Evolutionary conservation across 2,797 vertebrate species (phyloP).

Genomic region (Spinus olivaceus): DNA sequence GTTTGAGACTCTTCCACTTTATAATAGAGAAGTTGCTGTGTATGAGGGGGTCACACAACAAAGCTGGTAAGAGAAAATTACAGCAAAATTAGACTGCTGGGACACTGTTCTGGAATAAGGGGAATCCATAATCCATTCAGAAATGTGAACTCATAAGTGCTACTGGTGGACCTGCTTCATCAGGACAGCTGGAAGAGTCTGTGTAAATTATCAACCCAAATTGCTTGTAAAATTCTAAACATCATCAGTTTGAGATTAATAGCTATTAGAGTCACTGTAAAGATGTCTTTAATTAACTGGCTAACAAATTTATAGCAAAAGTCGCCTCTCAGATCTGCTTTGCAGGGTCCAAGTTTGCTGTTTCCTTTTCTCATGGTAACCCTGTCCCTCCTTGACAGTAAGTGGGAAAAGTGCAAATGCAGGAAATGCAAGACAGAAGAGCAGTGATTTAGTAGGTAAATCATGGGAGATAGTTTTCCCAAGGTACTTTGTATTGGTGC

Average conservation of each 20-base stretch:
- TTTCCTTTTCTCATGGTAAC: not conserved
- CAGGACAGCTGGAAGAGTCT: not conserved
- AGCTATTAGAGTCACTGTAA: constrained; percentile 1
- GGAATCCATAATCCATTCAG: not conserved
- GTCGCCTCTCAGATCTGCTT: not conserved
- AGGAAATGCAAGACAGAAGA: not conserved
- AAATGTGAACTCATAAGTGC: not conserved
- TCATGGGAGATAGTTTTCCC: not conserved
- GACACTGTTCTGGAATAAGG: not conserved
- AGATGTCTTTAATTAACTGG: constrained; percentile 29
- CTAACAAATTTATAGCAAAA: constrained; percentile 36
- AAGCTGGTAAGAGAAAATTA: not conserved
- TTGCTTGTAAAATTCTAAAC: constrained; percentile 23
- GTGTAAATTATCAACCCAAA: not conserved
- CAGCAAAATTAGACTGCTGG: not conserved
- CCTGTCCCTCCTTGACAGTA: not conserved
- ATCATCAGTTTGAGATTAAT: constrained; percentile 4
- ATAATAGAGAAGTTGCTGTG: not conserved
- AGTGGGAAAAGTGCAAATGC: not conserved
- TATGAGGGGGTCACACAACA: accelerated
- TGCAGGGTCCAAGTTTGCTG: not conserved
- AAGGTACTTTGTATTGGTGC: not conserved
- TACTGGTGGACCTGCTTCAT: not conserved
- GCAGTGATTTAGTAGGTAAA: not conserved
- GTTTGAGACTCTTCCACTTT: not conserved